Conservation (phyloP, 92 coral and sea anemone species). For the Hydrozoanthus gracilis region DNA sequence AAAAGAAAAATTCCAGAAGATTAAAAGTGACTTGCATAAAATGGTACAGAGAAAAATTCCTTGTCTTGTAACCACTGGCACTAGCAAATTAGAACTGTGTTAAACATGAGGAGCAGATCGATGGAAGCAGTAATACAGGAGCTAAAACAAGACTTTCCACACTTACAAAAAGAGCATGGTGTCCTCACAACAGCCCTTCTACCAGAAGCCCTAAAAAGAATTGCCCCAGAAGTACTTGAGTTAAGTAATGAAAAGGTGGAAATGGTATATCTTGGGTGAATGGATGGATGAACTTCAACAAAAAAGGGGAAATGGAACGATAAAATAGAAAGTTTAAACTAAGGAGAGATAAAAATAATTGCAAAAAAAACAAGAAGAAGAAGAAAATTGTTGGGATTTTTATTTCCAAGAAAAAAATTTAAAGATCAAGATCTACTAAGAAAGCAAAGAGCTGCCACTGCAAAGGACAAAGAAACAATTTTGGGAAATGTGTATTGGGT, state of each 20-base stretch:
- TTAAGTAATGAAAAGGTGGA: background rate
- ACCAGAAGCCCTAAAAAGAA: background rate
- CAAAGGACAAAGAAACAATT: background rate
- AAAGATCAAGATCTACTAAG: background rate
- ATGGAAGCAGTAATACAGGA: background rate
- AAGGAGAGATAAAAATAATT: background rate
- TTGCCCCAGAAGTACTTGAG: background rate
- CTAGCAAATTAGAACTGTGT: background rate
- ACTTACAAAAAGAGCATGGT: background rate
- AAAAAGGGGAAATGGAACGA: background rate
- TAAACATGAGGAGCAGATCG: background rate
- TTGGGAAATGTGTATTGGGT: slow-evolving; percentile 25
- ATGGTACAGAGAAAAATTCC: background rate
- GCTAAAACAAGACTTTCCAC: background rate
- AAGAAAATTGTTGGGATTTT: background rate
- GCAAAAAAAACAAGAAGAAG: background rate
- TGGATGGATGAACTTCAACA: slow-evolving; percentile 13
- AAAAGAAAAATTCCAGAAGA: background rate
- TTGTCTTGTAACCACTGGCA: background rate
- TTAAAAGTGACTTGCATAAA: background rate
- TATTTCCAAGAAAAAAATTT: background rate
- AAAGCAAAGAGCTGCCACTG: background rate
- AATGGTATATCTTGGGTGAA: slow-evolving; percentile 4
- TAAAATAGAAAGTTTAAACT: background rate
- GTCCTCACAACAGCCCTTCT: background rate